These are phyloP conservation scores for Oophaga pumilio DNA, from an alignment of 2,113 vertebrate species.

Conservation along the genomic window DNA sequence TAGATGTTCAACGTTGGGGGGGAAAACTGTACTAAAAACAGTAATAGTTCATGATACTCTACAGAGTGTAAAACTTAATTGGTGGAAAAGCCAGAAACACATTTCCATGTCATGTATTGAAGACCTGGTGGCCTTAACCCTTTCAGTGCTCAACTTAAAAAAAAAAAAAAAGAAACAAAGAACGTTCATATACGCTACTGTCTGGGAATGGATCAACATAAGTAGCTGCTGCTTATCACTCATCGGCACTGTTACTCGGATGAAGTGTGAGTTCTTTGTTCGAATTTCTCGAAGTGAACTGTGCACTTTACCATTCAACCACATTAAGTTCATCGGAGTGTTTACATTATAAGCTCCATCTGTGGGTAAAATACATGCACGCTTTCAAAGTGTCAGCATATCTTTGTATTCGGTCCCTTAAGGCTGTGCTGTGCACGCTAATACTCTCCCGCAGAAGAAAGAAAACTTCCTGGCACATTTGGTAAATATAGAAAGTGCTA, in stretches of 20 bases:
- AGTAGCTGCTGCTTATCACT: slow-evolving; percentile 50
- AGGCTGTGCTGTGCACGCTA: not conserved
- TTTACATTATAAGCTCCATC: slow-evolving; percentile 40
- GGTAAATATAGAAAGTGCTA: slow-evolving; percentile 34
- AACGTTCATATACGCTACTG: slow-evolving; percentile 15
- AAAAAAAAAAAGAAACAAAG: slow-evolving; percentile 15
- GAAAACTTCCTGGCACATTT: slow-evolving; percentile 25
- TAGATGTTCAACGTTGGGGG: slow-evolving; percentile 61
- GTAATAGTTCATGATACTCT: slow-evolving; percentile 42
- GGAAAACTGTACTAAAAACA: slow-evolving; percentile 61
- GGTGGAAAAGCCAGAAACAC: slow-evolving; percentile 39
- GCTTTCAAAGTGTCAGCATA: slow-evolving; percentile 39
- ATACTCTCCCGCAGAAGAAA: slow-evolving; percentile 9
- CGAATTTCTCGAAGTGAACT: slow-evolving; percentile 46
- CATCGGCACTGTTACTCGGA: slow-evolving; percentile 27
- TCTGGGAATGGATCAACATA: slow-evolving; percentile 38
- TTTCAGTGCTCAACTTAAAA: not conserved
- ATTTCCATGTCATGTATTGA: slow-evolving; percentile 34
- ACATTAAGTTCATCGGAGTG: slow-evolving; percentile 45
- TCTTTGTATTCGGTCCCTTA: slow-evolving; percentile 10
- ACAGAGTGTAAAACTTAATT: slow-evolving; percentile 55
- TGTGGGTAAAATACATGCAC: slow-evolving; percentile 27
- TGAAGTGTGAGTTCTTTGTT: slow-evolving; percentile 40
- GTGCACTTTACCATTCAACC: slow-evolving; percentile 33
- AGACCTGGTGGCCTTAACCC: slow-evolving; percentile 28